A percentile compares a stretch with the other conserved stretches of the same genome.
Evolutionary conservation across 2,888 invertebrate species (phyloP).

Genomic region (Hypsopygia costalis): DNA sequence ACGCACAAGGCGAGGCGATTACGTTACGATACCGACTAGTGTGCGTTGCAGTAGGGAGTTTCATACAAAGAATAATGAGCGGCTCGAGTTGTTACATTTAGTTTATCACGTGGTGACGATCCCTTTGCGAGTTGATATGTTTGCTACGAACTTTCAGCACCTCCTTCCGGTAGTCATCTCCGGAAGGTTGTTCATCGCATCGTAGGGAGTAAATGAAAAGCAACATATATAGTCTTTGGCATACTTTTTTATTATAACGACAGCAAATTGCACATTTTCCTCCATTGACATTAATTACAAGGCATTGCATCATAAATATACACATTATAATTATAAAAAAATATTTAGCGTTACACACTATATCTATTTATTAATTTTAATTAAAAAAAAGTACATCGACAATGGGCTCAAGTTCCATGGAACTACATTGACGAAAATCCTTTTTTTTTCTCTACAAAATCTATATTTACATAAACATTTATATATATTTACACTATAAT

Average conservation of each 20-base stretch:
- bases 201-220: conserved; percentile 6
- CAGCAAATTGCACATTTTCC: conserved; percentile 61
- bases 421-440: conserved; percentile 60
- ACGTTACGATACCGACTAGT: too few relatives aligned
- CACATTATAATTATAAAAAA: conserved; percentile 29
- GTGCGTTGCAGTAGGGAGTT: too few relatives aligned
- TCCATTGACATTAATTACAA: conserved; percentile 59
- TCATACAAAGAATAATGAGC: too few relatives aligned
- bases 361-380: conserved; percentile 11
- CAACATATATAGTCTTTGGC: conserved; percentile 34
- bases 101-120: too few relatives aligned
- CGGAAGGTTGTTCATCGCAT: too few relatives aligned
- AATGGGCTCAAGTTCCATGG: conserved; percentile 67
- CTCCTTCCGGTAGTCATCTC: too few relatives aligned
- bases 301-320: conserved; percentile 36
- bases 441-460: conserved; percentile 38
- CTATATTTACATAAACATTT: conserved; percentile 20
- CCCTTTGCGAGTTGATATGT: too few relatives aligned
- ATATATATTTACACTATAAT: conserved; percentile 23
- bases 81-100: too few relatives aligned
- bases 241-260: conserved; percentile 61
- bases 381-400: conserved; percentile 57
- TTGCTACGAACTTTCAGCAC: too few relatives aligned
- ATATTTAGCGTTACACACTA: conserved; percentile 24
- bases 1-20: too few relatives aligned